Conservation (phyloP, 2,113 vertebrate genomes). For the Macquaria australasica region DNA sequence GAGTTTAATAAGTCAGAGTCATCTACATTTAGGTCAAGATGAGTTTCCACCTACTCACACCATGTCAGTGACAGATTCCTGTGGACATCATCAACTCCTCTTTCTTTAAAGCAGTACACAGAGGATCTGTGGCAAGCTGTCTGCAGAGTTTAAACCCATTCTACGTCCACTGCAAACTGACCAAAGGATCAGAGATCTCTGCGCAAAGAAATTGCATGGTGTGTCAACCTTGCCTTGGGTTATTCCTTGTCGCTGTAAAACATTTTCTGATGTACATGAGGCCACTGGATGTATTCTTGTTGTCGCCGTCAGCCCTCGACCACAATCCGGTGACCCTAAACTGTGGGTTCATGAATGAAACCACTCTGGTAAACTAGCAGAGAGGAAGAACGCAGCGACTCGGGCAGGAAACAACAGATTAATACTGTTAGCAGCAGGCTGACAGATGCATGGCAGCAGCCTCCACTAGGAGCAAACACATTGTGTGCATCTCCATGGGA, state of each 20-base stretch:
- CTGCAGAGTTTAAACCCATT: constrained; percentile 35
- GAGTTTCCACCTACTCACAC: constrained; percentile 43
- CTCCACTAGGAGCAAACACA: constrained; percentile 58
- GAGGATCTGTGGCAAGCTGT: constrained; percentile 33
- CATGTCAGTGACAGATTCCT: constrained; percentile 43
- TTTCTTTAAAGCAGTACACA: constrained; percentile 27
- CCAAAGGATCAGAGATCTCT: constrained; percentile 54
- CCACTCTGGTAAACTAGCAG: constrained; percentile 28
- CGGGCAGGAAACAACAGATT: constrained; percentile 27
- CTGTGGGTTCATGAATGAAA: constrained; percentile 52
- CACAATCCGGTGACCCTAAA: constrained; percentile 58
- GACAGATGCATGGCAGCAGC: constrained; percentile 58
- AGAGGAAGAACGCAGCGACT: constrained; percentile 12
- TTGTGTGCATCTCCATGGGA: constrained; percentile 64
- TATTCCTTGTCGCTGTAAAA: constrained; percentile 48
- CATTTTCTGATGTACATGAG: constrained; percentile 35
- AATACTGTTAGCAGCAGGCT: constrained; percentile 48
- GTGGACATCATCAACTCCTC: constrained; percentile 34
- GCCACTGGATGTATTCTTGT: constrained; percentile 47
- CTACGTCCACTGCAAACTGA: constrained; percentile 33
- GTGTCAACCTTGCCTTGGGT: constrained; percentile 54
- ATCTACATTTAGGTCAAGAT: constrained; percentile 64
- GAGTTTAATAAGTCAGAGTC: constrained; percentile 50
- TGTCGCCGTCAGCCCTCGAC: constrained; percentile 36
- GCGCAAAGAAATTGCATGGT: constrained; percentile 44